Evolutionary conservation across 2,113 vertebrate species (phyloP).

Genomic region (Dipodomys stephensi): DNA sequence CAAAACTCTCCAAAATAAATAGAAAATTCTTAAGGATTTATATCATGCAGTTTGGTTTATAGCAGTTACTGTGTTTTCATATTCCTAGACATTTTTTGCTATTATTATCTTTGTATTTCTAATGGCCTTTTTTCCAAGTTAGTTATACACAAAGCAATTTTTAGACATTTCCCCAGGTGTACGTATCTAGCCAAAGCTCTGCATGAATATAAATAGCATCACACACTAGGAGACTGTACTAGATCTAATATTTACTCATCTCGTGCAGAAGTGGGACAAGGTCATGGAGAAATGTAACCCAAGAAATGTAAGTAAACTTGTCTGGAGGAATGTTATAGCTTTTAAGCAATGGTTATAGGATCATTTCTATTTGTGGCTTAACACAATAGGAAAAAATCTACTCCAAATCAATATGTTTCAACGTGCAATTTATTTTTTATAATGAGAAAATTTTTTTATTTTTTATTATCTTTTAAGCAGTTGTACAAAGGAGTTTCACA

Average conservation of each 20-base stretch:
- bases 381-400: conserved; percentile 46
- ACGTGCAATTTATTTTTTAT: conserved; percentile 20
- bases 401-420: conserved; percentile 68
- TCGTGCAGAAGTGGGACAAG: conserved; percentile 76
- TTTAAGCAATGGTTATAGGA: conserved; percentile 71
- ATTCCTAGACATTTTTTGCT: conserved; percentile 46
- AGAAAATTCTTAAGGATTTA: background rate
- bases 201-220: conserved; percentile 73
- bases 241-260: conserved; percentile 75
- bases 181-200: conserved; percentile 35
- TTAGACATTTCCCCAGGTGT: conserved; percentile 56
- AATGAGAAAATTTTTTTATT: too few species aligned
- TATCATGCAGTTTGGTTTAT: background rate
- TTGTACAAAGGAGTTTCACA: too few species aligned
- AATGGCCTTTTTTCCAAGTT: conserved; percentile 57
- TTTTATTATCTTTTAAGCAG: too few species aligned
- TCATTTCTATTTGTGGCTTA: conserved; percentile 74
- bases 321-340: conserved; percentile 65
- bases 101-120: conserved; percentile 59
- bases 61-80: conserved; percentile 48
- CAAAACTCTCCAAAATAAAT: too few species aligned
- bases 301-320: conserved; percentile 79
- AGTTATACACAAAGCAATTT: conserved; percentile 42
- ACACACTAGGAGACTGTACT: conserved; percentile 71
- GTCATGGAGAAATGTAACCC: conserved; percentile 70